phyloP scores from a whole-genome alignment of 2,888 invertebrate species.

The Alsophila aescularia region DNA sequence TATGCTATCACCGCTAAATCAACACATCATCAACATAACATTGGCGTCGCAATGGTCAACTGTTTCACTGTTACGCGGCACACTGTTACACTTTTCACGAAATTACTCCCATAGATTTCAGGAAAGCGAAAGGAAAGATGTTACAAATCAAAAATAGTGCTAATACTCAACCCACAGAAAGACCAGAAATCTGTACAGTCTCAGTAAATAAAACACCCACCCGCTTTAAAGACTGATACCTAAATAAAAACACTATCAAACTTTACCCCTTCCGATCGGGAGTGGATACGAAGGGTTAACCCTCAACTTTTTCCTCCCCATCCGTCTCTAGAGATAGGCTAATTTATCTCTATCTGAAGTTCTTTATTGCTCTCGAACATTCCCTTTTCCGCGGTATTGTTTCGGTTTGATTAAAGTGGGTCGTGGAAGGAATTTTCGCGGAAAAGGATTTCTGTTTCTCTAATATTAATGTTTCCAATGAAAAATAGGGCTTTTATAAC shows the following conservation, averaged over 20 bases:
- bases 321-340: conserved; percentile 76
- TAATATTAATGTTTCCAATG: conserved; percentile 16
- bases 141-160: too few relatives aligned
- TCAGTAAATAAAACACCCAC: conserved; percentile 3
- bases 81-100: too few relatives aligned
- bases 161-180: too few relatives aligned
- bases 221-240: conserved; percentile 18
- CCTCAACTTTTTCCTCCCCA: conserved; percentile 76
- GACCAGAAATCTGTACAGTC: neutral
- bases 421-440: conserved; percentile 38
- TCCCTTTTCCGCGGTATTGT: conserved; percentile 68
- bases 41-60: too few relatives aligned
- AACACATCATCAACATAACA: too few relatives aligned
- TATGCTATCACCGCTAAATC: too few relatives aligned
- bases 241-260: conserved; percentile 69
- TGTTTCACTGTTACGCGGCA: too few relatives aligned
- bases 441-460: conserved; percentile 9
- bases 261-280: conserved; percentile 48
- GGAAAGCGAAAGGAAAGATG: too few relatives aligned
- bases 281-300: conserved; percentile 77
- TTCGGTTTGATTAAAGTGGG: conserved; percentile 61
- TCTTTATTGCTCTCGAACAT: conserved; percentile 69
- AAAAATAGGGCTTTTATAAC: neutral
- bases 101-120: too few relatives aligned
- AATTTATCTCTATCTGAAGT: conserved; percentile 77